Evolutionary conservation across 2,888 invertebrate genomes (phyloP), one percentile per base, ranked within the genome.

Genomic region (Amiota communis): DNA sequence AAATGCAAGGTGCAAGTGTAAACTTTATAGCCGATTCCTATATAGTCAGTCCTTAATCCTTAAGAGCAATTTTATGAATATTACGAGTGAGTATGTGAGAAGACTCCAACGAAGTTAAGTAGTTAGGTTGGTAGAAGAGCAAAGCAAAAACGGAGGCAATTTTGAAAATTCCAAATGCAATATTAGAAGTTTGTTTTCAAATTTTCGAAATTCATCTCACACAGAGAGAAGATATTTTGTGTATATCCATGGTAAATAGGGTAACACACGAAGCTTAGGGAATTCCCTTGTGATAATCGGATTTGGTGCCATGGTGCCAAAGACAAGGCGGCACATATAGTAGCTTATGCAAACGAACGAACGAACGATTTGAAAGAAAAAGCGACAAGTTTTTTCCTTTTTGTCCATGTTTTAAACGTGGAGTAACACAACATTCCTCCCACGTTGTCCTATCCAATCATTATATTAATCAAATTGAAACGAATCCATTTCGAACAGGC

Each of bases 401-500:
- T 61, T 51, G 53, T 51, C 13, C 12, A 4, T 6, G 20, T 17
- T 8, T 57, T 36, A 36, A 57, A 57, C 57, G 17, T 57, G 57
- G 57, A 57, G 36, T 10, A 57, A 51, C n/a, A 51, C 2, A 8
- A 57, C 20, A 49, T 11, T 67, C 67, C 67, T 67, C 67, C 67
- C 67, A 51, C 67, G 67, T 51, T 67, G 67, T 67, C 67, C 51
- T 67, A 67, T 15, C 23, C 23, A 67, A 63, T 57, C 2, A 10
- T 57, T 11, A 57, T 15, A 15, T 4, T 57, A 10, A 15, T 57
- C 3, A 17, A n/a, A 17, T 10, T 57, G 17, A 17, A 57, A 15
- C 57, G 57, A 57, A 10, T 17, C 57, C 17, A 15, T 57, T 57
- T 57, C 17, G n/a, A 57, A 57, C 0, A 15, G 17, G 4, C 36